Conservation (phyloP, 2,888 invertebrate species). For the Hermodice carunculata region DNA sequence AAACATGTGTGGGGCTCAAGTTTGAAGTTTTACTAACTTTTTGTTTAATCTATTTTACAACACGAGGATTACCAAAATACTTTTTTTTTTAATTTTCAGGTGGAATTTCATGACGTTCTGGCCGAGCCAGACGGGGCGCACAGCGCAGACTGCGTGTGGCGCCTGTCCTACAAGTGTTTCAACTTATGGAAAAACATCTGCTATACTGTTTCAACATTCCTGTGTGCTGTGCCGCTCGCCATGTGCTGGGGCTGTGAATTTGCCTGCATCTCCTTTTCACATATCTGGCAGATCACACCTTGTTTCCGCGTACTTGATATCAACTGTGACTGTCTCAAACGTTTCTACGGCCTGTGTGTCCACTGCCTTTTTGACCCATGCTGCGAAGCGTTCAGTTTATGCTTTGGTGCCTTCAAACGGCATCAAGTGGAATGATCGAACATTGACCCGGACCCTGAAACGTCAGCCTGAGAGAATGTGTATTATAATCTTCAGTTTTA, state of each 20-base stretch:
- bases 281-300: constrained; percentile 82
- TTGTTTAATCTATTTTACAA: too few relatives aligned
- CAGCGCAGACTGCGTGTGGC: constrained; percentile 78
- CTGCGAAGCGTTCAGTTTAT: too few relatives aligned
- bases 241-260: constrained; percentile 71
- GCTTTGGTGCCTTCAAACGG: too few relatives aligned
- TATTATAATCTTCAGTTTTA: too few relatives aligned
- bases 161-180: constrained; percentile 78
- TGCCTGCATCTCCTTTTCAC: constrained; percentile 73
- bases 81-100: constrained; percentile 72
- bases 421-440: too few relatives aligned
- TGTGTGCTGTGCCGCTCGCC: constrained; percentile 78
- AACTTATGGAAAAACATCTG: constrained; percentile 77
- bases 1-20: too few relatives aligned
- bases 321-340: constrained; percentile 76
- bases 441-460: too few relatives aligned
- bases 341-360: constrained; percentile 74
- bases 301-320: constrained; percentile 78
- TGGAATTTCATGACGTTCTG: constrained; percentile 46
- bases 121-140: constrained; percentile 49
- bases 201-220: constrained; percentile 77
- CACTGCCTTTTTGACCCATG: constrained; percentile 76
- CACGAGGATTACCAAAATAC: too few relatives aligned
- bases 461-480: too few relatives aligned
- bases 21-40: too few relatives aligned